Conservation (phyloP, 1,140 invertebrate genomes). For the Euglossa dilemma region DNA sequence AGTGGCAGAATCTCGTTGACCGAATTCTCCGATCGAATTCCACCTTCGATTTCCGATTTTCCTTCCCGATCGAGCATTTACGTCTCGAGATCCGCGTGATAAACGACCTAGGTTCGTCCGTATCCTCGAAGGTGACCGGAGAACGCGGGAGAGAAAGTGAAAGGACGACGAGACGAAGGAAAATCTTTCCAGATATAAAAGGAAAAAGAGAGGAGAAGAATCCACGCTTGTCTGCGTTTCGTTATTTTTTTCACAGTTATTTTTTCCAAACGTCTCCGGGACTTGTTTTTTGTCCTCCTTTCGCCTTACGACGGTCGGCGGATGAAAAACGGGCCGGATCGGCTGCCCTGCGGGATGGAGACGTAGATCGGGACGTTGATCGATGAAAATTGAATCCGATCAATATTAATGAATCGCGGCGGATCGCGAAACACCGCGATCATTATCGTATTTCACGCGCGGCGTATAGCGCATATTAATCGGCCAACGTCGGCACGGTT, state of each 20-base stretch:
- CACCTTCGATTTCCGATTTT: neutral
- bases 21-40: neutral
- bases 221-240: too few relatives aligned
- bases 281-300: neutral
- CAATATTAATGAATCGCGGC: slow-evolving; percentile 54
- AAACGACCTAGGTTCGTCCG: neutral
- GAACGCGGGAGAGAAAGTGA: neutral
- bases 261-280: neutral
- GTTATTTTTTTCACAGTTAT: neutral
- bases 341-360: slow-evolving; percentile 18
- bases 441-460: slow-evolving; percentile 47
- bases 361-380: slow-evolving; percentile 30
- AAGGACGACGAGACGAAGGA: neutral
- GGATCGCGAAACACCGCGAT: slow-evolving; percentile 42
- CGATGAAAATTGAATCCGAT: slow-evolving; percentile 56
- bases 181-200: too few relatives aligned
- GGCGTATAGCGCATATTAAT: slow-evolving; percentile 55
- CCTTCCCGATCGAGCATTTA: slow-evolving; percentile 47
- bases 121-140: neutral
- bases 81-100: neutral
- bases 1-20: too few relatives aligned
- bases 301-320: neutral
- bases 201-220: too few relatives aligned
- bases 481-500: slow-evolving; percentile 7
- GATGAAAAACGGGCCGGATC: neutral